A percentile compares a stretch with the other conserved stretches of the same genome.
Evolutionary conservation across 2,888 invertebrate species (phyloP).

Genomic region (Nemurella pictetii): DNA sequence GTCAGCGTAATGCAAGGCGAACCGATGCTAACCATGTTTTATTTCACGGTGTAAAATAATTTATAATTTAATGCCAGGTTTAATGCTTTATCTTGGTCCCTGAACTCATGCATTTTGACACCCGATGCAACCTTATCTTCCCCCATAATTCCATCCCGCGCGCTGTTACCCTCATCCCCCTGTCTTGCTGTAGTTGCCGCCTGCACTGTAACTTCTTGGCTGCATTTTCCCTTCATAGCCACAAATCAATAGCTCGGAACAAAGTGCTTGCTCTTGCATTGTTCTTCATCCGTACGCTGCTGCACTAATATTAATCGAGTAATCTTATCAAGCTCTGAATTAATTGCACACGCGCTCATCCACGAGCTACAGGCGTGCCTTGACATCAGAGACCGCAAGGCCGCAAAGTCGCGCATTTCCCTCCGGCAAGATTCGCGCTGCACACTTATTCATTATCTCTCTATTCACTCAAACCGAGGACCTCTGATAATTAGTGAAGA

Average conservation of each 20-base stretch:
- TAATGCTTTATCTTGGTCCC: not conserved
- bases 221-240: not conserved
- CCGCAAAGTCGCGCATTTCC: not conserved
- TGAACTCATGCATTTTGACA: not conserved
- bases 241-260: not conserved
- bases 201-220: not conserved
- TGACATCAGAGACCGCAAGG: not conserved
- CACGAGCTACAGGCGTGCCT: not conserved
- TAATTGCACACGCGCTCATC: not conserved
- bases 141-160: not conserved
- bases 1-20: not conserved
- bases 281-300: not conserved
- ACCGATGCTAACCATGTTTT: not conserved
- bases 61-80: not conserved
- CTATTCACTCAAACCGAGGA: not conserved
- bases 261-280: not conserved
- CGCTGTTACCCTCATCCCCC: not conserved
- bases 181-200: too few relatives aligned
- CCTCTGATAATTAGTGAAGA: not conserved
- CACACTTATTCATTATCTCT: not conserved
- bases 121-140: not conserved
- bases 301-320: not conserved
- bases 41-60: not conserved
- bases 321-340: not conserved
- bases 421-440: not conserved